Base-by-base conservation (phyloP, 2,113 vertebrate genomes). In the Platichthys flesus region DNA sequence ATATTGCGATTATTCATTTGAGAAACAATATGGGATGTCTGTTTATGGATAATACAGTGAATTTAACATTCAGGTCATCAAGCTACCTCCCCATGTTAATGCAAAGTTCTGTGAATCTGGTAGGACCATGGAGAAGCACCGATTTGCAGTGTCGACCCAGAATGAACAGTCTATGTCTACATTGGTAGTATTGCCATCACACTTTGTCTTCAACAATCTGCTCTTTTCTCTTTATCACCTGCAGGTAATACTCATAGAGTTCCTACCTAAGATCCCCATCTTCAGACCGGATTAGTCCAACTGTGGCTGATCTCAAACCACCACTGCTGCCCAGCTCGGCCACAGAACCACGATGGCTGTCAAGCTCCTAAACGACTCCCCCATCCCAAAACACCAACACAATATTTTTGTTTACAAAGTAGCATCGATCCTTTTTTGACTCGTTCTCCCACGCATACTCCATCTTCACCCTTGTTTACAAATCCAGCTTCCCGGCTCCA, bases 181-280 rank as follows among this genome's bases (percentile, higher is more conserved):
- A 51, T 79, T 23, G 13, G 16, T 16, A 37, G n/a, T 40, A 79
- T n/a, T 31, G 2, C 4, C 35, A 16, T 31, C 18, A 24, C 31
- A 12, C 8, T 35, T 23, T 3, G 2, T 10, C 12, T 52, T 16
- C 3, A 10, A n/a, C 3, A 55, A 24, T 55, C 4, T 15, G n/a
- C 54, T 24, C 37, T 63, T 45, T 65, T 75, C 42, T 72, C 55
- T 51, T 67, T 59, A 77, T 89, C 79, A 82, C 84, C 51, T 86
- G 67, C 94, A 99, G 98, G 98, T 99, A 85, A 98, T 99, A 94
- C 94, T 98, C 93, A 99, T 99, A 98, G 97, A 99, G 94, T 99
- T 99, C 96, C 96, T 99, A 95, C 98, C 98, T 94, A 99, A 99
- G 96, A 98, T 97, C 84, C 98, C 97, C 26, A 99, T 99, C 96